Evolutionary conservation across 1,140 invertebrate species (phyloP).

Genomic region (Argopecten irradians): DNA sequence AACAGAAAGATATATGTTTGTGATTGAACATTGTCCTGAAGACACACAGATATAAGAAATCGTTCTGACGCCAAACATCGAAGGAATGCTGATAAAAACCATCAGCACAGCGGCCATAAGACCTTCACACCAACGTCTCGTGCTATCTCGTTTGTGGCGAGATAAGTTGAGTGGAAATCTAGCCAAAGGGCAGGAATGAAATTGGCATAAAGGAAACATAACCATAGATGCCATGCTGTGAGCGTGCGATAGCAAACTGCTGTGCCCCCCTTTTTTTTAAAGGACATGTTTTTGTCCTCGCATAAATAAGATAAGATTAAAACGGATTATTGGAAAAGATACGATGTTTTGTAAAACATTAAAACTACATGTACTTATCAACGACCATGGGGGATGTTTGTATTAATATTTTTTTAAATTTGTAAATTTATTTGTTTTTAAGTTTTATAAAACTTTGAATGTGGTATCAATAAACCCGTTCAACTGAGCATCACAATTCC

Average conservation of each 20-base stretch:
- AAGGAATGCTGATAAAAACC: not conserved
- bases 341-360: not conserved
- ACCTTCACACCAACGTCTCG: slow-evolving; percentile 6
- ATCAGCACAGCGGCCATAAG: not conserved
- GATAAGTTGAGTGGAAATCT: not conserved
- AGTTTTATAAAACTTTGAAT: not conserved
- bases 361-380: not conserved
- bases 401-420: not conserved
- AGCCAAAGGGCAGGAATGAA: not conserved
- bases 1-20: not conserved
- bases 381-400: not conserved
- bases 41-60: not conserved
- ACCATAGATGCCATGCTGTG: not conserved
- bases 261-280: not conserved
- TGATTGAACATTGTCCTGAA: not conserved
- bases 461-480: not conserved
- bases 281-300: not conserved
- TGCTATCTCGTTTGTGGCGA: not conserved
- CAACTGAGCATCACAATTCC: not conserved
- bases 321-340: not conserved
- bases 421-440: not conserved
- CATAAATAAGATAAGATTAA: not conserved
- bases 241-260: not conserved
- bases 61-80: not conserved
- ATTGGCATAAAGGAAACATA: not conserved